Evolutionary conservation across 1,140 invertebrate genomes (phyloP).

Genomic region (Musca vetustissima): DNA sequence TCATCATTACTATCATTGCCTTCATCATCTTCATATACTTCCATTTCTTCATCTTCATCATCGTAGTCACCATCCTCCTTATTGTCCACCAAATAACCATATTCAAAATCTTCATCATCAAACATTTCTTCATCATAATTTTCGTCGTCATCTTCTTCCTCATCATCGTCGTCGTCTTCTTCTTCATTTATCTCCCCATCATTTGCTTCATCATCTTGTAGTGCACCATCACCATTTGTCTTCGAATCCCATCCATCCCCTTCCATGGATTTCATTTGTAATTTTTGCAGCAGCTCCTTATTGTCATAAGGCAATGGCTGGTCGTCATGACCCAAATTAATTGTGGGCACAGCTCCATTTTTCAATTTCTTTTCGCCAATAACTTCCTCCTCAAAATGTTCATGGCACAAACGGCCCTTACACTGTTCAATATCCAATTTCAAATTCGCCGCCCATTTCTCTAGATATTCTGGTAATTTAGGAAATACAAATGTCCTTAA

Average conservation of each 20-base stretch:
- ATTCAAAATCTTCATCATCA: not conserved
- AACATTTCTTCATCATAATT: slow-evolving; percentile 5
- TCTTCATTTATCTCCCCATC: not conserved
- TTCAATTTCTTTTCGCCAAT: slow-evolving; percentile 46
- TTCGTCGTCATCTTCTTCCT: not conserved
- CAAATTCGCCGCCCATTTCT: slow-evolving; percentile 47
- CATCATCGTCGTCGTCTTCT: not conserved
- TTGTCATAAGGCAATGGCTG: slow-evolving; percentile 32
- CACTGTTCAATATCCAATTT: slow-evolving; percentile 35
- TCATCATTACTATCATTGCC: slow-evolving; percentile 10
- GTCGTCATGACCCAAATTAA: slow-evolving; percentile 47
- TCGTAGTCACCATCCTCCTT: slow-evolving; percentile 13
- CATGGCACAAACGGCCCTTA: slow-evolving; percentile 44
- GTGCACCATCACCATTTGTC: not conserved
- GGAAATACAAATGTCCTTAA: slow-evolving; percentile 46
- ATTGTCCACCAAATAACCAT: slow-evolving; percentile 25
- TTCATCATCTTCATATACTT: too few relatives aligned
- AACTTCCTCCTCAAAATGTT: slow-evolving; percentile 46
- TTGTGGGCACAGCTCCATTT: slow-evolving; percentile 45
- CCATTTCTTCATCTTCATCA: slow-evolving; percentile 20
- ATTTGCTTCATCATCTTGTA: not conserved
- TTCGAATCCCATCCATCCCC: not conserved
- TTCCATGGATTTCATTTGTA: not conserved
- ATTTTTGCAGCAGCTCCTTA: not conserved
- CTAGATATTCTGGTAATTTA: slow-evolving; percentile 37